These are phyloP conservation scores for Aplochiton taeniatus DNA, from an alignment of 2,797 vertebrate species.

Conservation along the genomic window DNA sequence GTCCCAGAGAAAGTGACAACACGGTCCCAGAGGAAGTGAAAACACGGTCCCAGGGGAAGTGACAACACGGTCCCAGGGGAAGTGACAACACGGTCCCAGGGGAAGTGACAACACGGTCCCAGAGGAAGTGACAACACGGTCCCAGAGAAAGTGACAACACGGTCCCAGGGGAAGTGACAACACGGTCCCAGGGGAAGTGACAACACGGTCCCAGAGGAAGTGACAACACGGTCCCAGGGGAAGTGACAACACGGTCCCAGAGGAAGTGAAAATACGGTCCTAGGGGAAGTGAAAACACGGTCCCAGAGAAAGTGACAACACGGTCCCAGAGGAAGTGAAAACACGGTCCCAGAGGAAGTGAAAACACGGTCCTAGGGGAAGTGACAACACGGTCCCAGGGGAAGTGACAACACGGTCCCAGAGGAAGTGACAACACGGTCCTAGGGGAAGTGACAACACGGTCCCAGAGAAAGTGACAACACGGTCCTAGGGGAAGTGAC, in stretches of 20 bases:
- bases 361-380: slow-evolving; percentile 75
- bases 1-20: too few relatives aligned
- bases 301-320: slow-evolving; percentile 78
- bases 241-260: slow-evolving; percentile 79
- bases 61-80: slow-evolving; percentile 71
- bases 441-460: too few relatives aligned
- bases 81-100: slow-evolving; percentile 72
- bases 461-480: slow-evolving; percentile 79
- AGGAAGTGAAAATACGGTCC: too few relatives aligned
- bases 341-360: slow-evolving; percentile 75
- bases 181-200: slow-evolving; percentile 73
- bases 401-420: slow-evolving; percentile 79
- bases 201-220: slow-evolving; percentile 73
- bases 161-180: slow-evolving; percentile 73
- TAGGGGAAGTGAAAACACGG: slow-evolving; percentile 77
- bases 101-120: slow-evolving; percentile 76
- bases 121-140: too few relatives aligned
- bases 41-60: slow-evolving; percentile 73
- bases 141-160: too few relatives aligned
- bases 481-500: slow-evolving; percentile 78
- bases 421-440: slow-evolving; percentile 77
- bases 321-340: slow-evolving; percentile 79
- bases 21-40: slow-evolving; percentile 73
- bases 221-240: too few relatives aligned
- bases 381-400: slow-evolving; percentile 77